Conservation (phyloP, 2,888 invertebrate genomes). For the Heliconius aoede region DNA sequence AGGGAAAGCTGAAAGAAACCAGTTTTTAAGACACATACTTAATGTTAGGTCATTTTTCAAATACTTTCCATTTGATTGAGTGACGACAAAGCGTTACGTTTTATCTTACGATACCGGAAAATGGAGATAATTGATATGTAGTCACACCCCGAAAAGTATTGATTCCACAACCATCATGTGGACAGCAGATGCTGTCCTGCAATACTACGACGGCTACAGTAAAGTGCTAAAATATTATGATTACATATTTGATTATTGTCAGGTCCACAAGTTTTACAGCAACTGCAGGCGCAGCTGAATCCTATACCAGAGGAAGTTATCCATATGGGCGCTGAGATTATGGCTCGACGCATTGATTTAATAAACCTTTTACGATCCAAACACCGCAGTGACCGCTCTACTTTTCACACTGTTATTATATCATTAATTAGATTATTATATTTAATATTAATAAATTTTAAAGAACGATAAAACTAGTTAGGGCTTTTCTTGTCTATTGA, state of each 20-base stretch:
- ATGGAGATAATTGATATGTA: background rate
- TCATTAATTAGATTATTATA: background rate
- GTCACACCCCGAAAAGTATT: background rate
- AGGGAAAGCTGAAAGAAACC: no score
- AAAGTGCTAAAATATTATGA: background rate
- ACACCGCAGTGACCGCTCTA: conserved; percentile 59
- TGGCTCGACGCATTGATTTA: conserved; percentile 69
- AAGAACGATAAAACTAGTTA: background rate
- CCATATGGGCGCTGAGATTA: conserved; percentile 63
- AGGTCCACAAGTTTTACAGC: conserved; percentile 67
- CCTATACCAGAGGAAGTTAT: conserved; percentile 69
- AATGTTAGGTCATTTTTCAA: background rate
- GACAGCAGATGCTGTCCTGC: background rate
- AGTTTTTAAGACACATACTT: background rate
- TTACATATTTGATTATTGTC: background rate
- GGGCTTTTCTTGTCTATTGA: background rate
- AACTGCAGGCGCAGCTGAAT: conserved; percentile 62
- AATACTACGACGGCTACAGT: no score
- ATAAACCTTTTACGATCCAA: conserved; percentile 64
- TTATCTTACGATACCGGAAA: no score
- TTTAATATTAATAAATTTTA: background rate
- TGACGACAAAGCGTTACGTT: background rate
- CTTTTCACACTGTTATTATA: conserved; percentile 49
- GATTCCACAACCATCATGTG: background rate
- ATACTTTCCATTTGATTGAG: background rate